Percentiles rank a stretch among this genome's conserved stretches.
Evolutionary conservation across 1,140 invertebrate genomes (phyloP).

Genomic region (Phymorhynchus buccinoides): DNA sequence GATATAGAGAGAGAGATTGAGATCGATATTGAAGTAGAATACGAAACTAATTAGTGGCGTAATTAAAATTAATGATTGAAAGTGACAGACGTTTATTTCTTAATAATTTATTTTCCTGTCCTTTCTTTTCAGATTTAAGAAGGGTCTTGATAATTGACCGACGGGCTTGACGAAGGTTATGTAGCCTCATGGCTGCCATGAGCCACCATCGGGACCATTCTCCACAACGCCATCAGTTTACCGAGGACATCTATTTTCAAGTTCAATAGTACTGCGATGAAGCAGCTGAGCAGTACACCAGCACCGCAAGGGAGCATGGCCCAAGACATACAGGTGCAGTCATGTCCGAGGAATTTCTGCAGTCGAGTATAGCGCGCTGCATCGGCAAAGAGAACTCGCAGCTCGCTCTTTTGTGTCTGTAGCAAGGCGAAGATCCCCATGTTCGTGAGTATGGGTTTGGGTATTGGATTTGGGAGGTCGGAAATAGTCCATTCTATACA

Average conservation of each 20-base stretch:
- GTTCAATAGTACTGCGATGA: not conserved
- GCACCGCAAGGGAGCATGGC: not conserved
- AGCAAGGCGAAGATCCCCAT: constrained; percentile 26
- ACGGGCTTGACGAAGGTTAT: no score
- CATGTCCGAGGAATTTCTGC: constrained; percentile 18
- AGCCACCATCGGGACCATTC: not conserved
- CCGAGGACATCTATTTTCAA: no score
- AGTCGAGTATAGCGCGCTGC: constrained; percentile 25
- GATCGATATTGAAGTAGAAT: no score
- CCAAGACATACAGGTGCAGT: not conserved
- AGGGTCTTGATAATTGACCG: not conserved
- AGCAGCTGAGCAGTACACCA: not conserved
- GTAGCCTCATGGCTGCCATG: no score
- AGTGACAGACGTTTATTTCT: no score
- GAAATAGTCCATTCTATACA: no score
- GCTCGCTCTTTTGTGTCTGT: constrained; percentile 28
- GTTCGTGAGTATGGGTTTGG: constrained; percentile 14
- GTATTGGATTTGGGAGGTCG: no score
- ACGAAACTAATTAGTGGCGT: no score
- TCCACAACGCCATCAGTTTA: not conserved
- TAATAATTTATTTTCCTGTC: not conserved
- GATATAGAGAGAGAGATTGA: no score
- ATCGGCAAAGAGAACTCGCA: not conserved
- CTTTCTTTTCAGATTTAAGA: no score
- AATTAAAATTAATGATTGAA: no score